Evolutionary conservation across 2,113 vertebrate genomes (phyloP).

Genomic region (Nothoprocta perdicaria): DNA sequence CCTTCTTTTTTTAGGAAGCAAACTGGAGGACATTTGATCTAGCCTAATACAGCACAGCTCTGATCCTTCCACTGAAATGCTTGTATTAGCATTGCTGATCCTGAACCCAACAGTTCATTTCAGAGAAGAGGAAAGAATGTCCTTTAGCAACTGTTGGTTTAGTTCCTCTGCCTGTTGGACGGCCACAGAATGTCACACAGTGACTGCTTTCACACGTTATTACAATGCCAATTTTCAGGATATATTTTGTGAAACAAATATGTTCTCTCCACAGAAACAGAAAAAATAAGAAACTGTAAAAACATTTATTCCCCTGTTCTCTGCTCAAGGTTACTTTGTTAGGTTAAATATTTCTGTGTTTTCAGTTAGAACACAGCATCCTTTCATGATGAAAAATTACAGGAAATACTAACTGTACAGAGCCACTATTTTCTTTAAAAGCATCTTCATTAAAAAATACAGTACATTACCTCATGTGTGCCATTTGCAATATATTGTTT

Average conservation of each 20-base stretch:
- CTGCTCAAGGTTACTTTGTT: not conserved
- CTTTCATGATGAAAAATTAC: slow-evolving; percentile 26
- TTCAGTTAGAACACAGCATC: not conserved
- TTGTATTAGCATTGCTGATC: not conserved
- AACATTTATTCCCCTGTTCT: not conserved
- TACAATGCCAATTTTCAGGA: not conserved
- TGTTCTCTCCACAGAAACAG: not conserved
- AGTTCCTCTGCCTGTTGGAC: not conserved
- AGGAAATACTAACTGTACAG: slow-evolving; percentile 11
- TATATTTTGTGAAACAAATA: not conserved
- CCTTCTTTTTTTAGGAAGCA: not conserved
- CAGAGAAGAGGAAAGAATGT: not conserved
- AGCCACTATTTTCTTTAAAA: not conserved
- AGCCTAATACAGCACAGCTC: not conserved
- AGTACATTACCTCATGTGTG: not conserved
- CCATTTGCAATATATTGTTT: not conserved
- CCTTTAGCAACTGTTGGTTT: not conserved
- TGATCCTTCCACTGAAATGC: not conserved
- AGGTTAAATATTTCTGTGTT: slow-evolving; percentile 30
- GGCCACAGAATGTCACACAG: not conserved
- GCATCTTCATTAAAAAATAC: not conserved
- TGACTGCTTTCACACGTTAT: not conserved
- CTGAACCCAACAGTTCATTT: not conserved
- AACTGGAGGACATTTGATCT: not conserved
- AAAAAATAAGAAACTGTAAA: not conserved